Evolutionary conservation across 2,113 vertebrate species (phyloP), one percentile per base, ranked within the genome.

Genomic region (Symphodus melops): DNA sequence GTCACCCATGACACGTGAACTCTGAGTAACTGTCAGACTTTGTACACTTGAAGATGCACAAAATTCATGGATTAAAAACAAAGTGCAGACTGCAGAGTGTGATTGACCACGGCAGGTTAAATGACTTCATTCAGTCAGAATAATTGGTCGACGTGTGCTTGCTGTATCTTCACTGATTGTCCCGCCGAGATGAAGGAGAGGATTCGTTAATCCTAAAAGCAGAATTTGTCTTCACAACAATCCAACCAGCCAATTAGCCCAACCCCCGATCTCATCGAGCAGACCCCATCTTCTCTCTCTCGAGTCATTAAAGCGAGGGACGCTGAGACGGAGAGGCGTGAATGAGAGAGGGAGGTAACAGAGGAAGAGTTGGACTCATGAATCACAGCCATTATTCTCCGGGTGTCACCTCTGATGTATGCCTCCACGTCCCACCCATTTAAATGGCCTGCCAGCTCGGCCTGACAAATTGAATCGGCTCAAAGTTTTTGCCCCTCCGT

Each of bases 391-490:
- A 78, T 82, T 80, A 76, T 76, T 81, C 76, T 58, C 70, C 20
- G 7, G 48, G 53, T 39, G 73, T 84, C 77, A 70, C 70, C 57
- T 41, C 86, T 81, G 75, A 79, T 77, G 61, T 72, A 77, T 67
- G 60, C 65, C 48, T 71, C 37, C 21, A 68, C 41, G 21, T 79
- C 70, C 33, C 51, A 55, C 59, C 59, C 61, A 62, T 73, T 89
- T 85, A 87, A 87, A 87, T 87, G 61, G 58, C 63, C 76, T 80
- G 75, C 70, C 85, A 81, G 44, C 63, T 64, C 42, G 36, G 60
- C 52, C 78, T 82, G 81, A 86, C 66, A 82, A 81, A 82, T 20
- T 77, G 46, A 72, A 77, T 42, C 13, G 42, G 61, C 61, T 52
- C 55, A 61, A 81, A 83, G 65, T 79, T 77, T 81, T 56, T 67